Conservation (phyloP, 2,888 invertebrate genomes). For the Calliphora vomitoria region DNA sequence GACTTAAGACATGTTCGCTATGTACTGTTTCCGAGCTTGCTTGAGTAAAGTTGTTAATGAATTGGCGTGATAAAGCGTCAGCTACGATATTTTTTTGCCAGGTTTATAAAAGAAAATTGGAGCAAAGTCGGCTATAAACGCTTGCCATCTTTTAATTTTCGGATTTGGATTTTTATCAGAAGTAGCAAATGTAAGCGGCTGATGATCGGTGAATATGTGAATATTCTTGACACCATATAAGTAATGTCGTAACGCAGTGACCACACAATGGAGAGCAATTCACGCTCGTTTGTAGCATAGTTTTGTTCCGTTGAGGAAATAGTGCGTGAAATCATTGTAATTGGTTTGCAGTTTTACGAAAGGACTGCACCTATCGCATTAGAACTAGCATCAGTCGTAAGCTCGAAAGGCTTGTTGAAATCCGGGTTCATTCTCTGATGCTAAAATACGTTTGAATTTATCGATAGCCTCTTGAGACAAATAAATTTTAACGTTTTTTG, state of each 20-base stretch:
- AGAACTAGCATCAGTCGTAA: slow-evolving; percentile 60
- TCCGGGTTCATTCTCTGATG: slow-evolving; percentile 52
- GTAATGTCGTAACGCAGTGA: slow-evolving; percentile 29
- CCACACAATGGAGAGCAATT: slow-evolving; percentile 47
- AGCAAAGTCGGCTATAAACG: slow-evolving; percentile 47
- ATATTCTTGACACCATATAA: slow-evolving; percentile 46
- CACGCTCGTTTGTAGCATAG: slow-evolving; percentile 39
- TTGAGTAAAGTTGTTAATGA: no score
- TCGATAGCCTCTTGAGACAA: slow-evolving; percentile 15
- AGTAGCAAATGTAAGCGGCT: slow-evolving; percentile 43
- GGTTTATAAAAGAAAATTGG: slow-evolving; percentile 32
- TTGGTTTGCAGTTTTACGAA: slow-evolving; percentile 21
- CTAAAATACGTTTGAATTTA: slow-evolving; percentile 11
- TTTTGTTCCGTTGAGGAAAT: slow-evolving; percentile 30
- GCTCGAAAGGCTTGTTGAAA: slow-evolving; percentile 67
- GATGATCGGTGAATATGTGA: slow-evolving; percentile 46
- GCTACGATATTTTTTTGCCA: no score
- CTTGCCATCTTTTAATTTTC: slow-evolving; percentile 48
- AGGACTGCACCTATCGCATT: slow-evolving; percentile 39
- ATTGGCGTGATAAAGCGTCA: no score
- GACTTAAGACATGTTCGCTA: slow-evolving; percentile 7
- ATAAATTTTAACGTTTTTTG: slow-evolving; percentile 30
- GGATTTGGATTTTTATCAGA: slow-evolving; percentile 50
- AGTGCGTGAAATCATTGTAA: slow-evolving; percentile 35
- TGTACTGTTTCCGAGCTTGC: neutral